Base-by-base conservation (phyloP, 2,113 vertebrate genomes). In the Labeo catla region DNA sequence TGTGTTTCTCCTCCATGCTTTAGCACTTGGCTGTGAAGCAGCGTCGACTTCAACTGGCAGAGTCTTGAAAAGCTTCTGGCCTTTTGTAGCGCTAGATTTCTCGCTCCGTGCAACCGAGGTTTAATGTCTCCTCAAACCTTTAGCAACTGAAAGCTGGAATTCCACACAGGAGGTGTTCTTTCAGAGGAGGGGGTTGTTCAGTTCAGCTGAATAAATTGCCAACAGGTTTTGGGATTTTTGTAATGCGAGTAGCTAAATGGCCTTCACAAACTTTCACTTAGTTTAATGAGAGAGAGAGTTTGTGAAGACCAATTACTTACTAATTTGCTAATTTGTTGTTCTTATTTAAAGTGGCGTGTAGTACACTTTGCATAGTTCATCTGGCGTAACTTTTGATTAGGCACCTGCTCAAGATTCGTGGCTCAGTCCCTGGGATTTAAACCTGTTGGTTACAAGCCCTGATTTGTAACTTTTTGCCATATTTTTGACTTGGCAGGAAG, bases 11-110 rank as follows among this genome's bases (percentile, higher is more conserved):
- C 36, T 68, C 11, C 28, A 28, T 19, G 50, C 15, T 39, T 52
- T 54, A 34, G 54, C 63, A 52, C 80, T 65, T 66, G 86, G 86
- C 39, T 28, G 45, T 47, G 39, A 13, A 36, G n/a, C 16, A 6
- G 9, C 15, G 36, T 21, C n/a, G 23, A 12, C 77, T 81, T 43
- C 11, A 63, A 21, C 76, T 47, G 39, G 61, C 70, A 50, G 57
- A 19, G n/a, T 47, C 15, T 83, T 8, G 10, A 36, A 85, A 65
- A 15, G 78, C 47, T 87, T 9, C 28, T 9, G 15, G 66, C 23
- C 39, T 87, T 89, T 73, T 39, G 59, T 43, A 19, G 36, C 5
- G n/a, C 23, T 66, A 63, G 57, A 39, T 49, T 70, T 77, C 39
- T 63, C 52, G 8, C 43, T 70, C 11, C n/a, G 8, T 16, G 43